Evolutionary conservation across 2,888 invertebrate genomes (phyloP).

Genomic region (Cephus rjabovi): DNA sequence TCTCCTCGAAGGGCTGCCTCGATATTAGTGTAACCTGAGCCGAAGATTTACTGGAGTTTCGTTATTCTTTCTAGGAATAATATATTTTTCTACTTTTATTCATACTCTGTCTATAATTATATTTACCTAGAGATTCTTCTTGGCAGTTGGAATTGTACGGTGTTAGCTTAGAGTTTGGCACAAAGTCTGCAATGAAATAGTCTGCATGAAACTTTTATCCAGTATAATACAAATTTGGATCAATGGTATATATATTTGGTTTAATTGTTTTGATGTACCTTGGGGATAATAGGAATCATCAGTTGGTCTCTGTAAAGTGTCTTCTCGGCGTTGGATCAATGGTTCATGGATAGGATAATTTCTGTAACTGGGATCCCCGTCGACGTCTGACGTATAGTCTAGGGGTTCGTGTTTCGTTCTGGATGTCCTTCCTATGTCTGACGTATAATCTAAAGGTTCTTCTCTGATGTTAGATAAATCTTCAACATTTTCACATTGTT

Average conservation of each 20-base stretch:
- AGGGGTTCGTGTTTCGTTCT: slow-evolving; percentile 29
- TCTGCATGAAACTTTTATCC: neutral
- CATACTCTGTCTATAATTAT: neutral
- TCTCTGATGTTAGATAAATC: slow-evolving; percentile 14
- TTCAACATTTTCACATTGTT: neutral
- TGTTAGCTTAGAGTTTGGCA: slow-evolving; percentile 44
- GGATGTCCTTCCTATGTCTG: slow-evolving; percentile 29
- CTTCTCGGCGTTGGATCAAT: neutral
- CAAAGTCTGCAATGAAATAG: slow-evolving; percentile 34
- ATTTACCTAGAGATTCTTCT: slow-evolving; percentile 46
- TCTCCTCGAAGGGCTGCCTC: slow-evolving; percentile 31
- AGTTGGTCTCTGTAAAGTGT: neutral
- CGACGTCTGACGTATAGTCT: slow-evolving; percentile 25
- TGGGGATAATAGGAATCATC: neutral
- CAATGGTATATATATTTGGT: neutral
- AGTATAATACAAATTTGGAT: neutral
- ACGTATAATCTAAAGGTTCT: slow-evolving; percentile 46
- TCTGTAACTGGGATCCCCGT: slow-evolving; percentile 5
- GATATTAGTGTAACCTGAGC: slow-evolving; percentile 21
- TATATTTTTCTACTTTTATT: neutral
- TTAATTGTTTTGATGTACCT: neutral
- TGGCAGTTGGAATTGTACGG: slow-evolving; percentile 45
- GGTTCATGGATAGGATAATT: slow-evolving; percentile 4
- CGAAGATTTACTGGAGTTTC: neutral
- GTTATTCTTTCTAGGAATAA: neutral